Percentiles rank a stretch among this genome's conserved stretches.
phyloP scores from a whole-genome alignment of 2,797 vertebrate species.

The Natrix natrix region DNA sequence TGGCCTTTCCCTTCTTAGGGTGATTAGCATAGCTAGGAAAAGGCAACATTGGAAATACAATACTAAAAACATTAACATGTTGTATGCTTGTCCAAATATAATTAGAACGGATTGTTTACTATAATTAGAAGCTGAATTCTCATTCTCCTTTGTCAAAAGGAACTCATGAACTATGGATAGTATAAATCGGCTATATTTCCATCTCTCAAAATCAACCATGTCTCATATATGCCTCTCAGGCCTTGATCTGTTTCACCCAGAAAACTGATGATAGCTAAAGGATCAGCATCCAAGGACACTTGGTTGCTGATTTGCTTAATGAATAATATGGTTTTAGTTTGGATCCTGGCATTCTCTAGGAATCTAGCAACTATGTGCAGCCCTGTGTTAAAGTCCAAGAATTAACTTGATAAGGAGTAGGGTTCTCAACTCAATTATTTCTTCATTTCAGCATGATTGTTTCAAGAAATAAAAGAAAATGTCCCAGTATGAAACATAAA shows the following conservation, averaged over 20 bases:
- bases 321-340: not conserved
- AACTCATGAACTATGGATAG: not conserved
- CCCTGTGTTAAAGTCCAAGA: not conserved
- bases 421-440: not conserved
- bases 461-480: not conserved
- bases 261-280: not conserved
- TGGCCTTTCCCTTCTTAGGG: not conserved
- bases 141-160: not conserved
- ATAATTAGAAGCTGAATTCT: not conserved
- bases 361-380: not conserved
- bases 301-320: not conserved
- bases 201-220: not conserved
- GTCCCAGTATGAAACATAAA: not conserved
- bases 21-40: not conserved
- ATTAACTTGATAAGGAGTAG: not conserved
- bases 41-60: not conserved
- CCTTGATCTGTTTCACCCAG: not conserved
- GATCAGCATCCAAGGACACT: not conserved
- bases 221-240: too few species aligned
- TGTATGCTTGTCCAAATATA: not conserved
- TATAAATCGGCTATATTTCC: not conserved
- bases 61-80: not conserved
- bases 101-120: not conserved
- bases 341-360: not conserved
- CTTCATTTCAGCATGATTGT: not conserved